Evolutionary conservation across 2,797 vertebrate species (phyloP).

Genomic region (Aldrovandia affinis): DNA sequence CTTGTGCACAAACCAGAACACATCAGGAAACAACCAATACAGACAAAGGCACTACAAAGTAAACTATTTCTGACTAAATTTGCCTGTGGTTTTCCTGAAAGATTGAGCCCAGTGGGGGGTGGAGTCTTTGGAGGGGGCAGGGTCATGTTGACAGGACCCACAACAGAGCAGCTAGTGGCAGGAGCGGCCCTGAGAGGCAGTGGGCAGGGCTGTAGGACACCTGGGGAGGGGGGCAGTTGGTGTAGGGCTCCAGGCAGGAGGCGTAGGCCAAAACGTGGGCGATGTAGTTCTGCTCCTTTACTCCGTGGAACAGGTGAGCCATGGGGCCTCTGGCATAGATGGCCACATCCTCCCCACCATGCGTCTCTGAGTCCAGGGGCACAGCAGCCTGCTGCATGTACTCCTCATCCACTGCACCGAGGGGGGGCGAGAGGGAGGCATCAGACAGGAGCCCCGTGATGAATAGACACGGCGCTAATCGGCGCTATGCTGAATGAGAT

Average conservation of each 20-base stretch:
- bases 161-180: slow-evolving; percentile 55
- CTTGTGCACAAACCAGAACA: neutral
- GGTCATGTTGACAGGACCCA: slow-evolving; percentile 71
- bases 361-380: slow-evolving; percentile 77
- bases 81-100: slow-evolving; percentile 6
- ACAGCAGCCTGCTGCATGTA: slow-evolving; percentile 84
- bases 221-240: slow-evolving; percentile 63
- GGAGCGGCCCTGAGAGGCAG: slow-evolving; percentile 40
- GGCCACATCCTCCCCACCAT: slow-evolving; percentile 82
- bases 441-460: neutral
- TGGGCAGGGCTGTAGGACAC: slow-evolving; percentile 40
- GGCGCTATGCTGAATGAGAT: too few species aligned
- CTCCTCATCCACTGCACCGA: slow-evolving; percentile 71
- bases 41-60: neutral
- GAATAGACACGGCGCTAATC: neutral
- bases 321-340: slow-evolving; percentile 84
- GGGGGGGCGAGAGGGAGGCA: neutral
- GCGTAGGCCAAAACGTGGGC: slow-evolving; percentile 83
- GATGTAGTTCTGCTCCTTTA: slow-evolving; percentile 83
- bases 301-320: slow-evolving; percentile 82
- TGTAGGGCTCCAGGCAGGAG: slow-evolving; percentile 79
- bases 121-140: neutral
- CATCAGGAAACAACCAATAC: neutral
- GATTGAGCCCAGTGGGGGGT: neutral
- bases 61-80: neutral